Evolutionary conservation across 2,888 invertebrate genomes (phyloP), one percentile per base, ranked within the genome.

Genomic region (Gryllus longicercus): DNA sequence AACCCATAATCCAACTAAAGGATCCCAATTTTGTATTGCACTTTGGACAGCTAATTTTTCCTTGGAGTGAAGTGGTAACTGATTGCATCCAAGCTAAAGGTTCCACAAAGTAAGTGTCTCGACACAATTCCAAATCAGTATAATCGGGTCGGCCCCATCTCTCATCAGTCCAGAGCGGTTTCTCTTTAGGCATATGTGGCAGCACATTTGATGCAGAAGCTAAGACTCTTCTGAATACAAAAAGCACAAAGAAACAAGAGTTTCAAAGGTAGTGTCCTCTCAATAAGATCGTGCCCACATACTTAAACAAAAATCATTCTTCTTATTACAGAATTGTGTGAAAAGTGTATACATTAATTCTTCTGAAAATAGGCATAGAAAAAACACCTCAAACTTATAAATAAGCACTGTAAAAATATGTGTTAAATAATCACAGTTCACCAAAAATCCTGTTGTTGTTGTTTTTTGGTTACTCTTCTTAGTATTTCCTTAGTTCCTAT

Each of bases 81-180:
- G 92, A 90, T 78, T 90, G 89, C 96, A 97, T 97, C 97, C 97
- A 97, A 16, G 92, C 89, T 85, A 97, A 90, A 1, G 97, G 97
- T 88, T 97, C 97, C 82, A 96, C 90, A 88, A 97, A 97, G 87
- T 94, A 91, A 84, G 94, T 95, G 84, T 91, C 91, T 5, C 89
- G 90, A 86, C 96, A 97, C 79, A 88, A 85, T 2, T 63, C 51
- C 38, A 81, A 51, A 14, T 77, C 76, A 10, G 79, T 79, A 38
- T 23, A 51, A 23, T 82, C 78, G 79, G 79, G 38, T n/a, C 78
- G 63, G 38, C 82, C 83, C 82, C 85, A 84, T 83, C 87, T 87
- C 50, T 87, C 85, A 83, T 89, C 88, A 79, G 88, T 86, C 89
- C 89, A 89, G 50, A 88, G 85, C 78, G 89, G 88, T 51, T 88